A percentile compares a stretch with the other conserved stretches of the same genome.
These are phyloP conservation scores for Cryptus armator DNA, from an alignment of 2,888 invertebrate genomes.

Conservation along the genomic window DNA sequence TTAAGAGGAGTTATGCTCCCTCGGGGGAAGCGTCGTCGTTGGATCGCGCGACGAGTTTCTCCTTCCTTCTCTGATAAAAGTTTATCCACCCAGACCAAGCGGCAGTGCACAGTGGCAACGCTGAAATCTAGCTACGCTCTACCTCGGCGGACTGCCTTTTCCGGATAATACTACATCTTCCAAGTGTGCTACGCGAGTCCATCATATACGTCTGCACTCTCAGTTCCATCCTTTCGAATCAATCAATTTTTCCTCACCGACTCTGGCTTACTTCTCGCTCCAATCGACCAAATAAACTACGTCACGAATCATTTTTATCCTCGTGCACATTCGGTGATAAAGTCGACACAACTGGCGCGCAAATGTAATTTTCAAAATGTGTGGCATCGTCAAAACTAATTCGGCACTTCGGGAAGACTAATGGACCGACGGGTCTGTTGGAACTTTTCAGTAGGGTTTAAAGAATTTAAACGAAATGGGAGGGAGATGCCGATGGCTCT, in stretches of 20 bases:
- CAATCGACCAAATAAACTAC: background rate
- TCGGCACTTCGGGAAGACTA: background rate
- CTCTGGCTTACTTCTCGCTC: background rate
- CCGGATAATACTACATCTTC: slow-evolving; percentile 20
- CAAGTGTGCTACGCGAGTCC: slow-evolving; percentile 5
- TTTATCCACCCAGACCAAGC: slow-evolving; percentile 39
- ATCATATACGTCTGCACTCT: slow-evolving; percentile 23
- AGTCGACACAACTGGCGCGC: background rate
- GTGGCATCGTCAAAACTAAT: background rate
- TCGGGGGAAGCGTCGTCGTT: slow-evolving; percentile 59
- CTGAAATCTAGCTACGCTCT: slow-evolving; percentile 43
- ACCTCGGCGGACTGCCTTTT: slow-evolving; percentile 6
- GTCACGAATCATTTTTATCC: background rate
- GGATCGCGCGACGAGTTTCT: slow-evolving; percentile 70
- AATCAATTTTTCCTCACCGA: slow-evolving; percentile 3
- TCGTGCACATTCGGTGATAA: background rate
- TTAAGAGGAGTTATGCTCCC: slow-evolving; percentile 68
- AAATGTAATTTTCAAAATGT: background rate
- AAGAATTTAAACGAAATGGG: slow-evolving; percentile 27
- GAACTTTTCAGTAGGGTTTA: background rate
- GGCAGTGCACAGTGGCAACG: slow-evolving; percentile 19
- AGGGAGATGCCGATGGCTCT: background rate
- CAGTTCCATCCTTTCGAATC: slow-evolving; percentile 1
- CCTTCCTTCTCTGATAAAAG: slow-evolving; percentile 52
- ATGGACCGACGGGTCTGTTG: background rate